Evolutionary conservation across 1,140 invertebrate genomes (phyloP).

Genomic region (Drosophila setifemur): DNA sequence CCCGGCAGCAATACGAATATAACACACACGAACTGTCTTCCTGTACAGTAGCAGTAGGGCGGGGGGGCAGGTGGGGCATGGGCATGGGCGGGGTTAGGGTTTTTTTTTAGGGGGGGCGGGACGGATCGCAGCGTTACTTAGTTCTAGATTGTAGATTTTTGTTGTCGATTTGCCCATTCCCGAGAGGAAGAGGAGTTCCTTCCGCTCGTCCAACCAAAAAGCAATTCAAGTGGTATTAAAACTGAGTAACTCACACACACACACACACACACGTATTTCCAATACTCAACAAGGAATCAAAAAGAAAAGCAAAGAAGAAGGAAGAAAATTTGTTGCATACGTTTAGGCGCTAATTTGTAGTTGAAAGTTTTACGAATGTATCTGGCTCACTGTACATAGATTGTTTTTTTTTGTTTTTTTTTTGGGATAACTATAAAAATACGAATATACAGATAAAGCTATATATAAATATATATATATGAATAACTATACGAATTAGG

Average conservation of each 20-base stretch:
- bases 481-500: constrained; percentile 12
- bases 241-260: constrained; percentile 7
- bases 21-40: no score
- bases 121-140: no score
- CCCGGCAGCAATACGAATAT: constrained; percentile 37
- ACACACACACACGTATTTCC: constrained; percentile 21
- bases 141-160: constrained; percentile 52
- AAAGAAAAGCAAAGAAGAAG: constrained; percentile 27
- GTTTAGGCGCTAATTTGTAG: constrained; percentile 43
- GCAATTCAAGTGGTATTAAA: constrained; percentile 76
- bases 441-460: not conserved
- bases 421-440: constrained; percentile 9
- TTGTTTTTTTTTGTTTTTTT: constrained; percentile 20
- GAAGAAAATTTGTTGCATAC: constrained; percentile 50
- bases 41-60: no score
- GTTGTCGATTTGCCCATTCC: constrained; percentile 24
- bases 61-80: no score
- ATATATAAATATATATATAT: constrained; percentile 8
- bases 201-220: constrained; percentile 42
- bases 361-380: constrained; percentile 22
- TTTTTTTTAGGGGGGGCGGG: no score
- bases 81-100: no score
- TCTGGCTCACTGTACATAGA: constrained; percentile 39
- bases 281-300: constrained; percentile 35
- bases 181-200: not conserved